Base-by-base conservation (phyloP, 2,797 vertebrate species). In the Ctenochaetus hawaiiensis region DNA sequence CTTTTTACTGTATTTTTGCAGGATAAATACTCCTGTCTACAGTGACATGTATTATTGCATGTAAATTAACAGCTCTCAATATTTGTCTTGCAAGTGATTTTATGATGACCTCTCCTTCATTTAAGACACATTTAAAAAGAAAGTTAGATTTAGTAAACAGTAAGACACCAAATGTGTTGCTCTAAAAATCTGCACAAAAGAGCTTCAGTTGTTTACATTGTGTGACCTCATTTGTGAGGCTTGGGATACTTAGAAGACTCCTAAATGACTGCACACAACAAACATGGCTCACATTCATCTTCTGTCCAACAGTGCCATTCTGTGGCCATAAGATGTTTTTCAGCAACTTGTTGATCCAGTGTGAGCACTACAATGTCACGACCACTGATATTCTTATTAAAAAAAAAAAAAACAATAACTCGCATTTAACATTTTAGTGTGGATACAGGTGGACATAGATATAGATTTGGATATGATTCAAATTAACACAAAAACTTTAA, bases 261-360 rank as follows among this genome's bases (percentile, higher is more conserved):
- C 39, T 20, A 3, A 45, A 23, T 67, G 6, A 68, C 17, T 62
- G n/a, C 66, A 61, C 41, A 53, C 70, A 74, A 26, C 18, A 51
- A 72, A 14, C 10, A 6, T 6, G n/a, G 51, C 51, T 52, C 2
- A 17, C 20, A 47, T 39, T 49, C 44, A 69, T 77, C 16, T 69
- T 2, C 63, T 86, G 81, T 65, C 22, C 49, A 65, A 93, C 78
- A 92, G 89, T 92, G 91, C 90, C 93, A 73, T 83, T 43, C 68
- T 78, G 94, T 94, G 95, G 93, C 57, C 72, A 80, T 8, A 13
- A 53, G 2, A 16, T 61, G 60, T 62, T n/a, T n/a, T 45, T n/a
- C 52, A 59, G 7, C 51, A 48, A 72, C 65, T 53, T 77, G 60
- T 82, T 77, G 61, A 69, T 43, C 1, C 14, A 37, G 9, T 17